A percentile compares a stretch with the other conserved stretches of the same genome.
These are phyloP conservation scores for Cranoglanis bouderius DNA, from an alignment of 2,113 vertebrate species.

Conservation along the genomic window DNA sequence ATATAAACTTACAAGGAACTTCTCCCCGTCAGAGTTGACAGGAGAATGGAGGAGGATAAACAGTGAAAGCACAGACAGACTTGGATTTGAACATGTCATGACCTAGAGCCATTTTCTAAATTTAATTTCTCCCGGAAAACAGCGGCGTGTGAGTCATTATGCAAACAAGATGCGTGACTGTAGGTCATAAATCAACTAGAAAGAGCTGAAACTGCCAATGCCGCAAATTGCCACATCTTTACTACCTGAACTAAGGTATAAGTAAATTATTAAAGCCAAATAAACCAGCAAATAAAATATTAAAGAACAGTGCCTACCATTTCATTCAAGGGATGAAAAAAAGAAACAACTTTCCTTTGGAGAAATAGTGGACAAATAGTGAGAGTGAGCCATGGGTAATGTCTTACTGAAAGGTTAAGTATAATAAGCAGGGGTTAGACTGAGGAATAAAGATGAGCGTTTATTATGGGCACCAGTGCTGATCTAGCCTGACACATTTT, in stretches of 20 bases:
- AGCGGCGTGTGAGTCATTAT: conserved; percentile 63
- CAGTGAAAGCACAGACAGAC: not conserved
- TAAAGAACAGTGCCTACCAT: not conserved
- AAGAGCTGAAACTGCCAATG: conserved; percentile 1
- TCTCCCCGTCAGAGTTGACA: conserved; percentile 5
- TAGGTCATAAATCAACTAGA: conserved; percentile 17
- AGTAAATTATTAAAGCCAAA: not conserved
- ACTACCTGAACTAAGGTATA: not conserved
- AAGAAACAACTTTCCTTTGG: not conserved
- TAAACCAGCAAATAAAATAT: not conserved
- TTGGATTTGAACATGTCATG: conserved; percentile 11
- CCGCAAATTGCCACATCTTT: not conserved
- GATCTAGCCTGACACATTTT: not conserved
- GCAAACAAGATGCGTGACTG: conserved; percentile 46
- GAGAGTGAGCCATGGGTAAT: not conserved
- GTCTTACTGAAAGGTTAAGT: not conserved
- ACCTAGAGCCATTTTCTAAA: conserved; percentile 65
- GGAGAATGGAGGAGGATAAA: conserved; percentile 14
- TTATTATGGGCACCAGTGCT: not conserved
- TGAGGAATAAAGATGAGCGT: not conserved
- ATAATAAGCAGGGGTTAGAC: not conserved
- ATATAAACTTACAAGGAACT: conserved; percentile 9
- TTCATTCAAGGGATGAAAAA: not conserved
- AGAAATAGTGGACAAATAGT: not conserved
- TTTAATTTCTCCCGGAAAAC: conserved; percentile 61